Evolutionary conservation across 2,797 vertebrate genomes (phyloP), one percentile per base, ranked within the genome.

Genomic region (Rhinoraja longicauda): DNA sequence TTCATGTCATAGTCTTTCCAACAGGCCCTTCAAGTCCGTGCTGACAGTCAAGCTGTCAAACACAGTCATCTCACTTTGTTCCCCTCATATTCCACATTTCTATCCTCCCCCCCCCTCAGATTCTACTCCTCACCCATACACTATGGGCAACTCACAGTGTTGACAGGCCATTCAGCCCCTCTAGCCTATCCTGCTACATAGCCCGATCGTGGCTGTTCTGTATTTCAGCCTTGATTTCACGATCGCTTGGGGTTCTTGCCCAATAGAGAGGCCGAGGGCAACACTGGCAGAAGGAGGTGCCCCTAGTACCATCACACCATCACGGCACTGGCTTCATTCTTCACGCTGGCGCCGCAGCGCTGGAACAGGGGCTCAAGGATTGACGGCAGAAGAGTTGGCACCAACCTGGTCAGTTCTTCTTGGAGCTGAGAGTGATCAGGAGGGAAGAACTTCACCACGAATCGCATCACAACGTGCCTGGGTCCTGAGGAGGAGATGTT

Each of bases 391-490:
- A 53, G 32, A 75, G 13, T 4, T 15, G 39, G 24, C 39, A 95
- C 97, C 96, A 94, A 99, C 99, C 99, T 98, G 93, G 98, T 99
- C 94, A 99, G 95, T 93, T 99, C 98, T 94, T 99, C 98, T 96
- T 98, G 96, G 17, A 99, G 96, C 94, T 99, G 98, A 86, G 98
- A 96, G 0, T 98, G 98, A 94, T 99, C 99, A 0, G 98, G 98
- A 21, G 98, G 98, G 93, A 99, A 99, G 95, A 99, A 99, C 95
- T 99, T 99, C 95, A 99, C 99, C 94, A 98, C 98, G 94, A 99
- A 99, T 95, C 97, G 98, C 94, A 99, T 95, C 93, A 97, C 96
- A 7, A 97, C 96, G 7, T 98, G 97, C 94, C 99, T 99, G 2
- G 98, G 98, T 94, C 98, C 98, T 99, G 94, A 39, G 17, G 81